Conservation (phyloP, 2,797 vertebrate genomes). For the Taeniopygia guttata region DNA sequence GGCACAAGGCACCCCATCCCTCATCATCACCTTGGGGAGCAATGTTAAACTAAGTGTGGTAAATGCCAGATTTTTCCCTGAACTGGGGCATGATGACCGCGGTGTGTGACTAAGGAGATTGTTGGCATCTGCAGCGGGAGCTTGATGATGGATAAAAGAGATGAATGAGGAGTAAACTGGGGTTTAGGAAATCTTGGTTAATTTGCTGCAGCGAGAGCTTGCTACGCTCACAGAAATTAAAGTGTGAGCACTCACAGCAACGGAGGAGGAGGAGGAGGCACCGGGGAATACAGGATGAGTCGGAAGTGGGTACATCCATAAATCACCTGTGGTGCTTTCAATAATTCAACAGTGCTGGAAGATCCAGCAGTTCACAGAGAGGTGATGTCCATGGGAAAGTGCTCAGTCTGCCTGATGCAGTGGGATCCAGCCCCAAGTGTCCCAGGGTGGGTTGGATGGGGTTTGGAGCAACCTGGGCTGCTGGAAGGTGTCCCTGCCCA, state of each 20-base stretch:
- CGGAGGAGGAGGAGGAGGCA: neutral
- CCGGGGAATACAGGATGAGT: rapidly evolving
- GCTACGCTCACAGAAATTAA: neutral
- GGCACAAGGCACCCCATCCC: neutral
- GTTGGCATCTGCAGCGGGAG: neutral
- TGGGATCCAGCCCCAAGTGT: neutral
- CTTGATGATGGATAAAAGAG: rapidly evolving
- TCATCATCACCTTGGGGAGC: neutral
- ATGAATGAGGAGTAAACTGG: neutral
- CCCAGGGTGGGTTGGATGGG: neutral
- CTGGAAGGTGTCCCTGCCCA: neutral
- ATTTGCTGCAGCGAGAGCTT: neutral
- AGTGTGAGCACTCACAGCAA: rapidly evolving
- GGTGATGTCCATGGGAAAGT: neutral
- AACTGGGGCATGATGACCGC: neutral
- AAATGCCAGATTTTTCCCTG: neutral
- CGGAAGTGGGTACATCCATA: neutral
- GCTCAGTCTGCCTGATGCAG: neutral
- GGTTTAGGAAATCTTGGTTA: neutral
- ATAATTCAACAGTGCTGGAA: neutral
- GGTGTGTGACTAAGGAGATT: neutral
- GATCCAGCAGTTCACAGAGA: neutral
- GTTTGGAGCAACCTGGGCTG: neutral
- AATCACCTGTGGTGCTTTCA: neutral
- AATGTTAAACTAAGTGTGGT: neutral